Evolutionary conservation across 2,113 vertebrate genomes (phyloP).

Genomic region (Anas platyrhynchos): DNA sequence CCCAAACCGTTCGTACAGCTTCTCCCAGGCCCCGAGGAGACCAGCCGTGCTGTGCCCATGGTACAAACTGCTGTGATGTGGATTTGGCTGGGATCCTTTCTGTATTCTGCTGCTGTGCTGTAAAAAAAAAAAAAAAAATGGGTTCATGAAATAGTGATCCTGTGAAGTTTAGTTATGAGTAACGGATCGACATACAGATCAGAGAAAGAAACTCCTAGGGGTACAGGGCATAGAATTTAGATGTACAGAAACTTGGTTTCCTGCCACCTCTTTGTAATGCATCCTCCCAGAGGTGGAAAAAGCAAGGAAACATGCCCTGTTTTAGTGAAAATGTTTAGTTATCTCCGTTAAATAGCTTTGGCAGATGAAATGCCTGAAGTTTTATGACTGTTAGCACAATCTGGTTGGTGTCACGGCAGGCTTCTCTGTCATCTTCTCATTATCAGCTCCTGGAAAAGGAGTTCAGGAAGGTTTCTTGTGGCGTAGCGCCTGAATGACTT

Average conservation of each 20-base stretch:
- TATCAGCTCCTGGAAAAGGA: neutral
- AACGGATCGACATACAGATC: neutral
- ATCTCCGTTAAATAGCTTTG: neutral
- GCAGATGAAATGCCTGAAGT: neutral
- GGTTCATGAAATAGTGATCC: neutral
- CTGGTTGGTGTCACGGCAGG: neutral
- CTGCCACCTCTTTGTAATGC: fast-evolving
- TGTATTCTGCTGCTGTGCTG: neutral
- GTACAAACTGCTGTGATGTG: neutral
- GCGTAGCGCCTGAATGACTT: neutral
- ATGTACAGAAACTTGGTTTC: neutral
- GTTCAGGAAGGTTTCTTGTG: neutral
- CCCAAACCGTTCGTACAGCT: neutral
- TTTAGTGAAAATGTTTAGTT: neutral
- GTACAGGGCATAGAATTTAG: neutral
- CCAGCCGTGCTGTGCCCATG: neutral
- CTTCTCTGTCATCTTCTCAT: too few species aligned
- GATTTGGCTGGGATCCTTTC: neutral
- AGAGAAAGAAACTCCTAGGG: neutral
- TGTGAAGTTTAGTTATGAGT: neutral
- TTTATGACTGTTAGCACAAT: neutral
- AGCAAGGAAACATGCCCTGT: neutral
- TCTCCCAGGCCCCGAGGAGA: neutral
- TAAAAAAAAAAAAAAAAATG: neutral
- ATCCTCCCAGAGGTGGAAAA: neutral